A percentile compares a stretch with the other conserved stretches of the same genome.
phyloP scores from a whole-genome alignment of 2,113 vertebrate species.

The Hemichromis elongatus region DNA sequence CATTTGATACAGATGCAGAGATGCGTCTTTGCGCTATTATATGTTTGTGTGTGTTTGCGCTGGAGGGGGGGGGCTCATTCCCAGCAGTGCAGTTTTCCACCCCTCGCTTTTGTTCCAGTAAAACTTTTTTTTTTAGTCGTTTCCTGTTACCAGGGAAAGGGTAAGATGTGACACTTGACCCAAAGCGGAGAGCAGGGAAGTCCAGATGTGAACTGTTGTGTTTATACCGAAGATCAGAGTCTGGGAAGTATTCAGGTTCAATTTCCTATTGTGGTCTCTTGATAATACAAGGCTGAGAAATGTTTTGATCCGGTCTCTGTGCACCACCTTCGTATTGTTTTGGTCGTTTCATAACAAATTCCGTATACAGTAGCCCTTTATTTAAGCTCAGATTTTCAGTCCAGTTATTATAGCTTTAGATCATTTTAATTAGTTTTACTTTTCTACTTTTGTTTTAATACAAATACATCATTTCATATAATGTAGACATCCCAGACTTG shows the following conservation, averaged over 20 bases:
- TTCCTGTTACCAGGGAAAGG: background rate
- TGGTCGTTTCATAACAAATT: background rate
- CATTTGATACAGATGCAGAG: background rate
- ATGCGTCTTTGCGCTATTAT: background rate
- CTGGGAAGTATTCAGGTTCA: background rate
- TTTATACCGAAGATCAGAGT: background rate
- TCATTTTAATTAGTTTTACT: background rate
- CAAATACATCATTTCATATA: background rate
- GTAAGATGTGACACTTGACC: background rate
- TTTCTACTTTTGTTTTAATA: background rate
- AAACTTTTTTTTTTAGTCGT: constrained; percentile 12
- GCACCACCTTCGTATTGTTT: background rate
- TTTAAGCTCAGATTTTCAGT: background rate
- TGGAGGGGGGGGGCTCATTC: background rate
- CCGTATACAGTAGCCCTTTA: background rate
- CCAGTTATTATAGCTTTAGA: background rate
- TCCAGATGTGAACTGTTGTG: background rate
- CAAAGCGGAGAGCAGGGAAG: background rate
- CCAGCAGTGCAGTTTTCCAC: background rate
- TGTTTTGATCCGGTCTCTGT: background rate
- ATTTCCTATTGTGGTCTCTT: background rate
- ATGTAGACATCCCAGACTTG: background rate
- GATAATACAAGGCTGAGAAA: background rate
- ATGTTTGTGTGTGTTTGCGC: background rate
- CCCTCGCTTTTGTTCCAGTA: background rate